Base-by-base conservation (phyloP, 2,888 invertebrate genomes). In the Euzophera pinguis region DNA sequence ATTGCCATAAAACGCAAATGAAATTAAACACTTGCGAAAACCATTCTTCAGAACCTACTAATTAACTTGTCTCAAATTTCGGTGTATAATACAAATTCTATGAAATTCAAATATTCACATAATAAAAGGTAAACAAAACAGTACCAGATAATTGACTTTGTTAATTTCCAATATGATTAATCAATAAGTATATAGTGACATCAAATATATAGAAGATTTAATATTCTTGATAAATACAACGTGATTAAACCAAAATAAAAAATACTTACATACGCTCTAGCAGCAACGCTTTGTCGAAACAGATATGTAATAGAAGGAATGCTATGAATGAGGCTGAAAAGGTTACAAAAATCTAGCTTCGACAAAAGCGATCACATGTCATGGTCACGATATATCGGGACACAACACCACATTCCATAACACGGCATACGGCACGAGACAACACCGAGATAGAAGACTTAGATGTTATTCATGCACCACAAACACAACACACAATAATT, bases 381-480 rank as follows among this genome's bases (percentile, higher is more conserved):
- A 71, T 63, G 56, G 61, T 65, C 66, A 67, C 56, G 55, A 71
- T 63, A 75, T 22, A 5, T 22, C 22, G 22, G 67, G 70, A 81
- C 86, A 87, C 84, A 86, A 86, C 84, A 87, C 86, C 83, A 85
- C 87, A 83, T 77, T 74, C 77, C 78, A 78, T 71, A 72, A 75
- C 62, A 76, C 67, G 70, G 67, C 58, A 66, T 58, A 64, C 61
- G 58, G 62, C 59, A 65, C 61, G 50, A 63, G 64, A 71, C 64
- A 67, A 75, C 76, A 75, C 60, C 61, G 57, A 75, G 63, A 22
- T 22, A 64, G 64, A 63, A 63, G 71, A 69, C 73, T 69, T 85
- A 90, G 90, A 90, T 90, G 90, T 90, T 90, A 90, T 90, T 90
- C 90, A 88, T 90, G 90, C 90, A 90, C 90, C 89, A 86, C 81